Base-by-base conservation (phyloP, 2,797 vertebrate species). In the Falco concolor region DNA sequence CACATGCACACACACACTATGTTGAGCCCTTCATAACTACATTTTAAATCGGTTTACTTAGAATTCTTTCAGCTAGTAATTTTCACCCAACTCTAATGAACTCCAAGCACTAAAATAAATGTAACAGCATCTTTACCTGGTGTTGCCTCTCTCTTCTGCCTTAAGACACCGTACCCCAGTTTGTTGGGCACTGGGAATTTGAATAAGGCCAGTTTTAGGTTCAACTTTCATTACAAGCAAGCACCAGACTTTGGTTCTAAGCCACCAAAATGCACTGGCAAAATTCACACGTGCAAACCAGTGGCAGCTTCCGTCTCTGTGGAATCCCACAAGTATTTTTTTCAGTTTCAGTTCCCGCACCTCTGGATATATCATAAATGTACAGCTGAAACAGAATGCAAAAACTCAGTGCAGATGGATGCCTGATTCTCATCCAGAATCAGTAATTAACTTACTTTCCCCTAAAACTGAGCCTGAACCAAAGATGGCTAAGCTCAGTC, bases 11-110 rank as follows among this genome's bases (percentile, higher is more conserved):
- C 42, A 34, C 42, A 76, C 57, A 52, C 87, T 57, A 84, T 96
- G 95, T 88, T 82, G 85, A 92, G 87, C 80, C 93, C 84, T 91
- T 94, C 50, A 22, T 89, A 96, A 92, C 96, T 96, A 84, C 90
- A 63, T 75, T 94, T 96, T 93, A 95, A 88, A 94, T 85, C 76
- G 87, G 84, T 94, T 96, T 87, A 87, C 77, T 89, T 82, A n/a
- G 87, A 95, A 80, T 85, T 79, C 63, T 94, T 96, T 94, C 92
- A 78, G 81, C 50, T 64, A 83, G 92, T 84, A 79, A 94, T 94
- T 91, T 87, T 93, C 47, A 64, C 70, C 84, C 82, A 94, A 78
- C 69, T 94, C 85, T 90, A 83, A 87, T 93, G 90, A 89, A 82
- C 81, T 77, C 47, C 45, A 75, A 87, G 59, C 70, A 84, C 49